These are phyloP conservation scores for Drosophila hamatofila DNA, from an alignment of 2,888 invertebrate species.

Conservation along the genomic window DNA sequence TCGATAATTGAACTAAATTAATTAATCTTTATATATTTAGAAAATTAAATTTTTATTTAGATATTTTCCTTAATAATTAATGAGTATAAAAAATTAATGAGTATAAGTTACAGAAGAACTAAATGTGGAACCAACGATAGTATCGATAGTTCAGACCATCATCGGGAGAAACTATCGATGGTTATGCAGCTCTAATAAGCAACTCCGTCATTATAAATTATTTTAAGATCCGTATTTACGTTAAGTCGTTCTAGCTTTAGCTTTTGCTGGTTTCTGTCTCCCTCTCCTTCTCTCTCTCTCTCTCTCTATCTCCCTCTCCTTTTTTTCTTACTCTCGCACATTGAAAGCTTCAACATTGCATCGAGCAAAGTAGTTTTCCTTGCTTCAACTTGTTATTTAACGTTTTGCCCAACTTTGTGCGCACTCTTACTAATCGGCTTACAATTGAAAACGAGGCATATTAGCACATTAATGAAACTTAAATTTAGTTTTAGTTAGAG, in stretches of 20 bases:
- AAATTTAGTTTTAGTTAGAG: not conserved
- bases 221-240: not conserved
- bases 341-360: not conserved
- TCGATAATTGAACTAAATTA: too few relatives aligned
- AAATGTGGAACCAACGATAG: too few relatives aligned
- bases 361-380: not conserved
- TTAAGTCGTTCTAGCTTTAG: not conserved
- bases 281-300: not conserved
- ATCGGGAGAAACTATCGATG: not conserved
- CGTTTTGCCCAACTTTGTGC: conserved; percentile 23
- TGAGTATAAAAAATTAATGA: too few relatives aligned
- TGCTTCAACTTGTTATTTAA: conserved; percentile 6
- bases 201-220: too few relatives aligned
- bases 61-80: too few relatives aligned
- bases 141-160: too few relatives aligned
- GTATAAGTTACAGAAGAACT: too few relatives aligned
- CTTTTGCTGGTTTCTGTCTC: not conserved
- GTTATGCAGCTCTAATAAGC: not conserved
- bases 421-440: conserved; percentile 4
- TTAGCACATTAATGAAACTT: not conserved
- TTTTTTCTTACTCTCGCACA: too few relatives aligned
- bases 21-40: too few relatives aligned
- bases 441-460: not conserved
- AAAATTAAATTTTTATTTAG: too few relatives aligned
- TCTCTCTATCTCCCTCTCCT: not conserved